Evolutionary conservation across 1,140 invertebrate genomes (phyloP).

Genomic region (Vanessa atalanta): DNA sequence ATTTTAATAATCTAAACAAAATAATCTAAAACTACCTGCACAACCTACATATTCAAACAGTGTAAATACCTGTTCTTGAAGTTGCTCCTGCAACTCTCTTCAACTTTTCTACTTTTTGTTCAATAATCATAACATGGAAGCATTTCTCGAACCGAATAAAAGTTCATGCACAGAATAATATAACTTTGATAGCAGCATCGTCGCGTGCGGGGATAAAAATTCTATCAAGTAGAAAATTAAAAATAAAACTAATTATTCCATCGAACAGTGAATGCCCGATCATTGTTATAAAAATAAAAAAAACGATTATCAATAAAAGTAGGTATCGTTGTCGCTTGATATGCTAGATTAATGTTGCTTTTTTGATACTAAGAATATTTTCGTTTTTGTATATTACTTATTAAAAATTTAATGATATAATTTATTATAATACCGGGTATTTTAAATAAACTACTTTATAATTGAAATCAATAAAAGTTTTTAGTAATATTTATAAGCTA

Average conservation of each 20-base stretch:
- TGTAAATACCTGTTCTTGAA: slow-evolving; percentile 79
- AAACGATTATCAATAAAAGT: slow-evolving; percentile 15
- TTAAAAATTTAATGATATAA: neutral
- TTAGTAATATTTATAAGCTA: too few relatives aligned
- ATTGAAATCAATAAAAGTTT: too few relatives aligned
- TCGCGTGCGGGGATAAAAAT: slow-evolving; percentile 11
- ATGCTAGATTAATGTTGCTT: slow-evolving; percentile 12
- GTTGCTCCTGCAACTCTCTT: slow-evolving; percentile 78
- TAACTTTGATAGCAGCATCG: slow-evolving; percentile 11
- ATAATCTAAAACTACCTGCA: slow-evolving; percentile 64
- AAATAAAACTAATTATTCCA: slow-evolving; percentile 13
- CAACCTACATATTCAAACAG: slow-evolving; percentile 77
- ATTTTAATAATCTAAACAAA: slow-evolving; percentile 37
- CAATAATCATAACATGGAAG: slow-evolving; percentile 76
- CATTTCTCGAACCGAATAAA: slow-evolving; percentile 38
- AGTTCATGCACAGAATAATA: slow-evolving; percentile 14
- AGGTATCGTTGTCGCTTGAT: neutral
- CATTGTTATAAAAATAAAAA: slow-evolving; percentile 2
- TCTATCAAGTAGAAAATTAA: slow-evolving; percentile 15
- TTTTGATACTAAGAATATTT: neutral
- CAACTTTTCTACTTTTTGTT: slow-evolving; percentile 80
- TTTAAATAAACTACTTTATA: too few relatives aligned
- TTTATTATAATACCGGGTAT: too few relatives aligned
- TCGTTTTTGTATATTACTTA: neutral
- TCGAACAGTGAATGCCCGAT: slow-evolving; percentile 12